Percentiles rank a stretch among this genome's conserved stretches.
These are phyloP conservation scores for Auanema sp. DNA, from an alignment of 2,888 invertebrate species.

Conservation along the genomic window DNA sequence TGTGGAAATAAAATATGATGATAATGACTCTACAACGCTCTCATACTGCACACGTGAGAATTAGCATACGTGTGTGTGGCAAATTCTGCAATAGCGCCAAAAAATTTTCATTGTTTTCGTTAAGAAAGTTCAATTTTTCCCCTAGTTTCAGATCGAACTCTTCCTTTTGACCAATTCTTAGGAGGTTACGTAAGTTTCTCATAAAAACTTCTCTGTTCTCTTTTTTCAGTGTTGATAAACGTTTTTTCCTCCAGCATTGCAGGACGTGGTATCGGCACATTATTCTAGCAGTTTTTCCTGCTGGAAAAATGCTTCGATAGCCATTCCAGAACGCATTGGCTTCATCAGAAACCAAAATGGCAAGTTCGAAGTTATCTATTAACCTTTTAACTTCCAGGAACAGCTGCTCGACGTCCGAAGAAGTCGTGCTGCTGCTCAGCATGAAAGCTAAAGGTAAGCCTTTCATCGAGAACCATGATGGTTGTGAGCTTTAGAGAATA, in stretches of 20 bases:
- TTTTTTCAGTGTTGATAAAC: too few species aligned
- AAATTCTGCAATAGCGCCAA: too few species aligned
- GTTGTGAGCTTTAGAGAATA: neutral
- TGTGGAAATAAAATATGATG: too few species aligned
- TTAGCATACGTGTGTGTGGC: too few species aligned
- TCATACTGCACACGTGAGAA: too few species aligned
- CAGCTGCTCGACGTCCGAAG: neutral
- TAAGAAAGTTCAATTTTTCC: too few species aligned
- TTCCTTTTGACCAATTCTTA: too few species aligned
- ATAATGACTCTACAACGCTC: too few species aligned
- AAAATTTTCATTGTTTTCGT: too few species aligned
- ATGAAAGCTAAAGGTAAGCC: neutral
- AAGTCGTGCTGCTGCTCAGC: neutral
- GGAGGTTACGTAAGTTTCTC: too few species aligned
- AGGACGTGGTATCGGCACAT: neutral
- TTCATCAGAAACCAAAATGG: neutral
- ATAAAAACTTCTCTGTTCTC: too few species aligned
- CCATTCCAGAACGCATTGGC: neutral
- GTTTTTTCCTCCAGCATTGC: conserved; percentile 1
- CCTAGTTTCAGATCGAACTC: too few species aligned
- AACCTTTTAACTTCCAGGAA: neutral
- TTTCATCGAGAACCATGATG: neutral
- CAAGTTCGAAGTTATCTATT: neutral
- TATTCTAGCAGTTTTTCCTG: neutral
- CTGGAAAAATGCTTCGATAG: neutral